These are phyloP conservation scores for Rhingia campestris DNA, from an alignment of 2,888 invertebrate species.

Conservation along the genomic window DNA sequence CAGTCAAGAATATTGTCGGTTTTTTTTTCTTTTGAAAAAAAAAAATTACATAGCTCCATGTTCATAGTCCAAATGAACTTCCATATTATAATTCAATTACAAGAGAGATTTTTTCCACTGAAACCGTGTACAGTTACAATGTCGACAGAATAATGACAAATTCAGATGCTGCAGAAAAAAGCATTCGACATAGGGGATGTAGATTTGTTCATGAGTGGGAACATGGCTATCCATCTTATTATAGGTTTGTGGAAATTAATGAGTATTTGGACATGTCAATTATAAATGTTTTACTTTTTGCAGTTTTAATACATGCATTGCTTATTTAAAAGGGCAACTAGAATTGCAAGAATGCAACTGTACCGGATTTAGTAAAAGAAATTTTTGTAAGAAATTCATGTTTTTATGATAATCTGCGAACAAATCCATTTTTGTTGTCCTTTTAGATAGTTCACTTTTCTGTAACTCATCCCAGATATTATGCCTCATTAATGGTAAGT, in stretches of 20 bases:
- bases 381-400: slow-evolving; percentile 54
- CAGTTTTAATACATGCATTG: slow-evolving; percentile 74
- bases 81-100: slow-evolving; percentile 39
- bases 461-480: slow-evolving; percentile 26
- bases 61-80: slow-evolving; percentile 53
- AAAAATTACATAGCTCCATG: slow-evolving; percentile 33
- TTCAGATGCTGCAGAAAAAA: slow-evolving; percentile 30
- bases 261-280: neutral
- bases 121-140: slow-evolving; percentile 14
- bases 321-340: slow-evolving; percentile 57
- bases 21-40: neutral
- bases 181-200: slow-evolving; percentile 62
- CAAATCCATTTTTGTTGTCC: neutral
- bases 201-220: slow-evolving; percentile 71
- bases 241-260: slow-evolving; percentile 47
- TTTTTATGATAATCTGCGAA: neutral
- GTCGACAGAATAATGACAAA: slow-evolving; percentile 21
- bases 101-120: slow-evolving; percentile 5
- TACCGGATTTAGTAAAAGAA: slow-evolving; percentile 65
- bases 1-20: neutral
- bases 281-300: neutral
- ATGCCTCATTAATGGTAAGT: slow-evolving; percentile 44
- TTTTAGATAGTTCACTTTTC: slow-evolving; percentile 42
- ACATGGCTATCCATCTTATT: slow-evolving; percentile 61
- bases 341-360: slow-evolving; percentile 74